Evolutionary conservation across 2,797 vertebrate genomes (phyloP), one percentile per base, ranked within the genome.

Genomic region (Enteromius thamalakanensis): DNA sequence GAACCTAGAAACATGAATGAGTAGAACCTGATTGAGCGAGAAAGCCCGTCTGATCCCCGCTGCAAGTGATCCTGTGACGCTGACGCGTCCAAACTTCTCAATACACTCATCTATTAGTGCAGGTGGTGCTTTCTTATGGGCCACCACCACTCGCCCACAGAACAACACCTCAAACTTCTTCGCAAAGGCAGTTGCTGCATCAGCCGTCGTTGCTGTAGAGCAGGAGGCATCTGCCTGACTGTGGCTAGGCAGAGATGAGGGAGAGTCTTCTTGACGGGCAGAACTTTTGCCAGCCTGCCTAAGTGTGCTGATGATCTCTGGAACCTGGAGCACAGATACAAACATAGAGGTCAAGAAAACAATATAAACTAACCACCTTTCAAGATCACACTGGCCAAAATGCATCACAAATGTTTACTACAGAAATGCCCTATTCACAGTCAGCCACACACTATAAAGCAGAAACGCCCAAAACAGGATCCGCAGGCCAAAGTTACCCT

Each of bases 161-260:
- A 98, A 98, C 34, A 99, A 93, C 86, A 99, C 98, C 90, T 99
- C 98, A 32, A 99, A 99, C 91, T 96, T 99, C 89, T 99, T 98
- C 84, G 97, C 92, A 72, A 99, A 99, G 1, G 94, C 91, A 3
- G 97, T 95, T 0, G 97, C 96, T 0, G 96, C 94, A 53, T 96
- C 91, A 0, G 42, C 87, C 0, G 89, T 87, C 0, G 90, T 79
- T 26, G 92, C 91, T 68, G 88, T 95, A 75, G 90, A 82, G n/a
- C 96, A 94, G 2, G 92, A 89, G 8, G 87, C 82, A 0, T 95
- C 95, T 23, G 51, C 6, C 26, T 77, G 60, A 49, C 95, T 92
- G 0, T 93, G 89, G 45, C 95, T 94, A 29, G 94, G 93, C 60
- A 92, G 91, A 75, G 90, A 86, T 69, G 94, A 87, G 60, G 94